These are phyloP conservation scores for Drosophila colorata DNA, from an alignment of 2,888 invertebrate genomes.

Conservation along the genomic window DNA sequence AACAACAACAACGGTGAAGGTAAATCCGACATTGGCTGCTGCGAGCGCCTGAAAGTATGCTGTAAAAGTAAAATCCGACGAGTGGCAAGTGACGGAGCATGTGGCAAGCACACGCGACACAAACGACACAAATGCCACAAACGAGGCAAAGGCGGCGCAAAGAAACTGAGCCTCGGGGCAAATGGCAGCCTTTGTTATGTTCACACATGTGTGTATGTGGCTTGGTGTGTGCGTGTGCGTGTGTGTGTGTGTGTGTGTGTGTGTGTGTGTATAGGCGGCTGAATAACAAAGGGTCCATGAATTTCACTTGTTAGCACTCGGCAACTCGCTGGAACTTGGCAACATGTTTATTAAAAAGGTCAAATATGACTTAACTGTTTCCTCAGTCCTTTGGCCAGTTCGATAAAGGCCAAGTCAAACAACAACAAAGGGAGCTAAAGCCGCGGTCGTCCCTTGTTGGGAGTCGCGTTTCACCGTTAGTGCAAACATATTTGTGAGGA, in stretches of 20 bases:
- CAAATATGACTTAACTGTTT: constrained; percentile 31
- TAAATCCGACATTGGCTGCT: constrained; percentile 24
- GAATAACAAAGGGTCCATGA: constrained; percentile 43
- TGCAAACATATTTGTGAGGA: constrained; percentile 24
- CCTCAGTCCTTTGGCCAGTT: constrained; percentile 27
- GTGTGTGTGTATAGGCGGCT: background rate
- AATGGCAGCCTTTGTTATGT: constrained; percentile 59
- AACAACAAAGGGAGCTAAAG: constrained; percentile 20
- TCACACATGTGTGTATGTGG: constrained; percentile 19
- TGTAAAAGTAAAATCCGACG: constrained; percentile 43
- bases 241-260: constrained; percentile 7
- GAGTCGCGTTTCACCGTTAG: background rate
- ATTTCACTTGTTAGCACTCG: constrained; percentile 45
- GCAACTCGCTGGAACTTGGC: constrained; percentile 9
- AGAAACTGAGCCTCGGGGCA: constrained; percentile 53
- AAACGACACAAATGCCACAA: constrained; percentile 26
- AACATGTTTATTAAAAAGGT: constrained; percentile 39
- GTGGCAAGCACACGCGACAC: constrained; percentile 50
- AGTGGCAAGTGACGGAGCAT: constrained; percentile 57
- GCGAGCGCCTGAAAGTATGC: constrained; percentile 63
- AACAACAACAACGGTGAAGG: background rate
- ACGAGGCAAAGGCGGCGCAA: constrained; percentile 39
- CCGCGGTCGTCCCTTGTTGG: background rate
- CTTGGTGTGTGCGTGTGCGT: background rate
- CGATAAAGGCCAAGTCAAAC: constrained; percentile 51